A percentile compares a stretch with the other conserved stretches of the same genome.
phyloP scores from a whole-genome alignment of 2,113 vertebrate species.

The Scopus umbretta region DNA sequence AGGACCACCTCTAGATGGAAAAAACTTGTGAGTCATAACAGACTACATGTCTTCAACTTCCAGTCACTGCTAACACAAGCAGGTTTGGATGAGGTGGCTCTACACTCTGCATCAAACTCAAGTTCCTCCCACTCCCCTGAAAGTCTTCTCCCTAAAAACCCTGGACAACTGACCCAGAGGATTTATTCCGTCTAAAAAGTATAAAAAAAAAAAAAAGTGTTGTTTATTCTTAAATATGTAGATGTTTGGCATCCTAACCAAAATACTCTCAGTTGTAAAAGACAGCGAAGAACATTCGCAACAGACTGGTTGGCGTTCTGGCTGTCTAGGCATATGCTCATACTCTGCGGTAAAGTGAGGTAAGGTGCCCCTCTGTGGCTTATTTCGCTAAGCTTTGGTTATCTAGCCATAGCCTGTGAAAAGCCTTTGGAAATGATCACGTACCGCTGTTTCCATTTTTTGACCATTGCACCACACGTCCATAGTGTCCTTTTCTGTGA shows the following conservation, averaged over 20 bases:
- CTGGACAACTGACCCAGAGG: background rate
- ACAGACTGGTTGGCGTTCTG: background rate
- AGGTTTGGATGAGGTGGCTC: background rate
- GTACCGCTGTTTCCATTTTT: slow-evolving; percentile 93
- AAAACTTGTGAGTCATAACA: fast-evolving
- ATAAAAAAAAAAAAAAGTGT: background rate
- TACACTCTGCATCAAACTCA: background rate
- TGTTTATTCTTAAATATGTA: background rate
- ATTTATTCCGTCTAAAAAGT: background rate
- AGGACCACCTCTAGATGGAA: background rate
- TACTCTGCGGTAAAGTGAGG: background rate
- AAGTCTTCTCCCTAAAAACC: background rate
- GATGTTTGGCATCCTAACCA: background rate
- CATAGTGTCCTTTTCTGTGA: slow-evolving; percentile 97
- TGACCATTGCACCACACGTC: slow-evolving; percentile 97
- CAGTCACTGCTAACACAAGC: background rate
- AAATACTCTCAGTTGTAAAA: background rate
- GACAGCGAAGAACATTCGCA: background rate
- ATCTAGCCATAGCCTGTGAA: background rate
- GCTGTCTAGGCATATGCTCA: background rate
- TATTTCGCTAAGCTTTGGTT: background rate
- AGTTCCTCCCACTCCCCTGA: background rate
- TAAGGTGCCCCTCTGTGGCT: background rate
- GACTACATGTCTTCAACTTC: background rate
- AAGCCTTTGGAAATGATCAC: slow-evolving; percentile 43